Base-by-base conservation (phyloP, 2,113 vertebrate species). In the Oenanthe oenanthe region DNA sequence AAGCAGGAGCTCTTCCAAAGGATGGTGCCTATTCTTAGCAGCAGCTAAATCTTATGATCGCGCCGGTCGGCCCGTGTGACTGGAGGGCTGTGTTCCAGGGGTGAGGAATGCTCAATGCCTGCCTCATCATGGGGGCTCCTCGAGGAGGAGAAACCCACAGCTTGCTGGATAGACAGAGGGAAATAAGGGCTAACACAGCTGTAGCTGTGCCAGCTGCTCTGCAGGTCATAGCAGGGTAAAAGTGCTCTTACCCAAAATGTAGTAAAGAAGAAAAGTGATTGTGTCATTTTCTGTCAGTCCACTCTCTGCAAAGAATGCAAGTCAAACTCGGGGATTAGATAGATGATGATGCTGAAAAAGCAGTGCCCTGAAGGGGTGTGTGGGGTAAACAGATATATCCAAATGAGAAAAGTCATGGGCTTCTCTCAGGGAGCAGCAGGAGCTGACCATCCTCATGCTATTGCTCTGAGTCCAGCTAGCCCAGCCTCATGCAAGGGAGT, bases 1-100 rank as follows among this genome's bases (percentile, higher is more conserved):
- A 74, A 93, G 60, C 29, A 78, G 90, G 68, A 90, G 80, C 68
- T 71, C 25, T 93, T 96, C 76, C 88, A 93, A 94, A 67, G 0
- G 8, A 45, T 76, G 2, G 0, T 12, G 47, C 63, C 82, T 96
- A 70, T 93, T 96, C 85, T 92, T 94, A 94, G 82, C 47, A 77
- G 11, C 31, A 61, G 68, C 51, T 86, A 57, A 74, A 85, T 32
- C 81, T 89, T 54, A 36, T 32, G 81, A 70, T 85, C 58, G 4
- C 32, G 63, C 22, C 66, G 67, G 82, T 22, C 32, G 63, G 31
- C 56, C 54, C 13, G 1, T 80, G 72, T 86, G 95, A 88, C 2
- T 2, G 56, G 21, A 86, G 72, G 85, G 67, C 63, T 0, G 0
- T 32, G 48, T 56, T 93, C 78, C 78, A 71, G 77, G 43, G 93